Conservation (phyloP, 1,140 invertebrate genomes). For the Magallana angulata region DNA sequence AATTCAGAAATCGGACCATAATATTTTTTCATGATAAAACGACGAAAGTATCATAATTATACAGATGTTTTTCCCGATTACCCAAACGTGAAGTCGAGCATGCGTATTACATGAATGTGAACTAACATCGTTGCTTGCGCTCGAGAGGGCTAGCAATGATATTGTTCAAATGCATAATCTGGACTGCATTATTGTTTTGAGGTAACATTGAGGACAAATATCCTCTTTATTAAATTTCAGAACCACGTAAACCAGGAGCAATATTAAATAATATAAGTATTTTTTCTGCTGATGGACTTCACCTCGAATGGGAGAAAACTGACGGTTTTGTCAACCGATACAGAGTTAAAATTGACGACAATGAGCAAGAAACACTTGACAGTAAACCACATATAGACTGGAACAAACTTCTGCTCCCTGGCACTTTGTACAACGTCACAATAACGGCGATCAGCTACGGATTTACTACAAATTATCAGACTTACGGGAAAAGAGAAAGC, state of each 20-base stretch:
- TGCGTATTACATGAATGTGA: too few relatives aligned
- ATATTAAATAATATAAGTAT: not conserved
- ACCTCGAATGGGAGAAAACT: not conserved
- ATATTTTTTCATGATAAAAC: too few relatives aligned
- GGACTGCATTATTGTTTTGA: too few relatives aligned
- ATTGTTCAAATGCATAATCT: too few relatives aligned
- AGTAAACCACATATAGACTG: not conserved
- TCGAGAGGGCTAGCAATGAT: too few relatives aligned
- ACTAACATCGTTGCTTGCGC: too few relatives aligned
- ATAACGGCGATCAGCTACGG: not conserved
- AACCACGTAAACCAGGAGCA: not conserved
- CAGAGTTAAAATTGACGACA: not conserved
- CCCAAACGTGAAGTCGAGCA: too few relatives aligned
- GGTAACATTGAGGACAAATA: too few relatives aligned
- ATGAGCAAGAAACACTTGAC: not conserved
- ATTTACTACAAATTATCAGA: not conserved
- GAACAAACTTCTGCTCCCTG: not conserved
- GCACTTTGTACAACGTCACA: not conserved
- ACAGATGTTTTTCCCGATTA: too few relatives aligned
- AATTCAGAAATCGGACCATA: too few relatives aligned
- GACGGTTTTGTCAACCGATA: not conserved
- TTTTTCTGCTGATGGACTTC: not conserved
- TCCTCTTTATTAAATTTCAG: not conserved
- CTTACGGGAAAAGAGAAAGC: slow-evolving; percentile 12
- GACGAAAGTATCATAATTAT: too few relatives aligned